Evolutionary conservation across 2,888 invertebrate species (phyloP).

Genomic region (Odontothrips loti): DNA sequence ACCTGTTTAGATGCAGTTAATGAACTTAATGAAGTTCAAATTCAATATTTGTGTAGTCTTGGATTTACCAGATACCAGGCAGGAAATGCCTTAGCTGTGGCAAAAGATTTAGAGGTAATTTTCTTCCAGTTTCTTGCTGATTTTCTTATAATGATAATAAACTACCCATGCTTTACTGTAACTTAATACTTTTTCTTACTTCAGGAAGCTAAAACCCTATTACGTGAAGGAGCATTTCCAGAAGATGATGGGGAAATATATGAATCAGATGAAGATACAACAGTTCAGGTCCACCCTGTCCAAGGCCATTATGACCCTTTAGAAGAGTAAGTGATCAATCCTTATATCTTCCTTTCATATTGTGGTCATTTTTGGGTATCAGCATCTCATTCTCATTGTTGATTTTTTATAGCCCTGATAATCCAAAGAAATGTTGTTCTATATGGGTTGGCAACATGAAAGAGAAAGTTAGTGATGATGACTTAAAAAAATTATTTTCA

Average conservation of each 20-base stretch:
- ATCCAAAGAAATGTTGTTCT: conserved; percentile 23
- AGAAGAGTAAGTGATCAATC: conserved; percentile 23
- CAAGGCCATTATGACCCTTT: conserved; percentile 11
- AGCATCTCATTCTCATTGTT: neutral
- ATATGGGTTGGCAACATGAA: conserved; percentile 27
- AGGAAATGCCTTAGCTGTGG: conserved; percentile 4
- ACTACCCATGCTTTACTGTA: neutral
- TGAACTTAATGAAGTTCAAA: conserved; percentile 6
- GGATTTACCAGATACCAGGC: neutral
- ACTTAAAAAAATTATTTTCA: conserved; percentile 17
- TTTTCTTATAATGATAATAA: no score
- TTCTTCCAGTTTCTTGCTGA: neutral
- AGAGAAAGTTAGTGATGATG: conserved; percentile 23
- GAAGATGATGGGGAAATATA: conserved; percentile 23
- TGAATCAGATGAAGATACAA: conserved; percentile 15
- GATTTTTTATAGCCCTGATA: conserved; percentile 21
- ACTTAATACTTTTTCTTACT: neutral
- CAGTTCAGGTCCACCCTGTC: neutral
- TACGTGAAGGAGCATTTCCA: conserved; percentile 7
- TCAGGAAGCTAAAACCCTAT: neutral
- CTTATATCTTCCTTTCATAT: neutral
- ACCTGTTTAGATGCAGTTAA: neutral
- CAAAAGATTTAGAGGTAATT: conserved; percentile 5
- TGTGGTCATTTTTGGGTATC: no score
- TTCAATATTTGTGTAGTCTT: conserved; percentile 8